Evolutionary conservation across 1,140 invertebrate genomes (phyloP).

Genomic region (Heliconius nattereri): DNA sequence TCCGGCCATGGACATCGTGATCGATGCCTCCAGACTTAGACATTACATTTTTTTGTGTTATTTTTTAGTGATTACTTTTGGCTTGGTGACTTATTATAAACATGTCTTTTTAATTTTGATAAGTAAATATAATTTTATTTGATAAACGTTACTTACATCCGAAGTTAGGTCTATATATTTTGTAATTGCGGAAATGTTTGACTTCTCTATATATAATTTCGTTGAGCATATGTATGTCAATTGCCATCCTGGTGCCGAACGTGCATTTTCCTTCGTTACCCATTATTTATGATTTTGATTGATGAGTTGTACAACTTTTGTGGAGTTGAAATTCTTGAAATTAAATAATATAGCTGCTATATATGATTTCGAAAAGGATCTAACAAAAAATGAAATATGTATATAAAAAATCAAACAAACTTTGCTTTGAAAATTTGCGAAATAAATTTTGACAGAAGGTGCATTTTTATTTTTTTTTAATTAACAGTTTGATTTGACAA

Average conservation of each 20-base stretch:
- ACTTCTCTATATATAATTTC: constrained; percentile 71
- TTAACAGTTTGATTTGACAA: neutral
- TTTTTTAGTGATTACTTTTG: too few species aligned
- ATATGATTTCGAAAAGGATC: neutral
- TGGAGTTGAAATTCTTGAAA: neutral
- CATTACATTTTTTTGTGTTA: too few species aligned
- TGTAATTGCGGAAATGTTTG: constrained; percentile 72
- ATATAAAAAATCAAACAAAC: neutral
- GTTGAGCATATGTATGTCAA: constrained; percentile 73
- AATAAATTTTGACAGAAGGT: neutral
- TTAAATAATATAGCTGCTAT: neutral
- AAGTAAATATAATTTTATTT: neutral
- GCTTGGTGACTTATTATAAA: too few species aligned
- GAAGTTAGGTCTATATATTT: constrained; percentile 72
- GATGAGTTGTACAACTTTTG: neutral
- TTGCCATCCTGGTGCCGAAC: constrained; percentile 63
- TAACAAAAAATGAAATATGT: neutral
- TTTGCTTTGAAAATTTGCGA: neutral
- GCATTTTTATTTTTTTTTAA: neutral
- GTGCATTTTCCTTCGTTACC: constrained; percentile 61
- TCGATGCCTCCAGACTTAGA: too few species aligned
- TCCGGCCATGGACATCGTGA: too few species aligned
- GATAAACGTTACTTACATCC: constrained; percentile 57
- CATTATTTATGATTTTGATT: constrained; percentile 41
- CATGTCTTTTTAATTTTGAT: neutral